A percentile compares a stretch with the other conserved stretches of the same genome.
These are phyloP conservation scores for Epinotia demarniana DNA, from an alignment of 2,888 invertebrate species.

Conservation along the genomic window DNA sequence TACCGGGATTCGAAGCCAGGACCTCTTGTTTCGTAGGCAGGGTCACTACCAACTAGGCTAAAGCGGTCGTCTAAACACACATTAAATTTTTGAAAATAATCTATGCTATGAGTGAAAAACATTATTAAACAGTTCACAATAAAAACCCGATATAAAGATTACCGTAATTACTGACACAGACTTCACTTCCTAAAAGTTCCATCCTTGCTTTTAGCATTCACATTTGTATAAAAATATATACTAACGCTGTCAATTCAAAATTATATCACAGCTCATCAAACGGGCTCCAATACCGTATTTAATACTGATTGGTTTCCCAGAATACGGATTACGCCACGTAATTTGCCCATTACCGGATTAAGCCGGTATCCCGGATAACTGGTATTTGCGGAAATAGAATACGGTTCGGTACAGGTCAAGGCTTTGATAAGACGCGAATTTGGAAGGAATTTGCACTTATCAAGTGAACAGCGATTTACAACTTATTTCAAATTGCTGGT, in stretches of 20 bases:
- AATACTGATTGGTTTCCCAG: conserved; percentile 64
- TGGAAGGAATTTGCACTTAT: too few species aligned
- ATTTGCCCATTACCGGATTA: conserved; percentile 67
- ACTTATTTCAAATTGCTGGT: too few species aligned
- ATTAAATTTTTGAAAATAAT: too few species aligned
- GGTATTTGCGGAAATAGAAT: conserved; percentile 49
- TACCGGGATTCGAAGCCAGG: too few species aligned
- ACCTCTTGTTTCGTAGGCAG: too few species aligned
- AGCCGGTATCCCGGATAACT: conserved; percentile 57
- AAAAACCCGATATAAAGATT: too few species aligned
- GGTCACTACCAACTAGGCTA: too few species aligned
- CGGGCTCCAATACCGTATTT: conserved; percentile 55
- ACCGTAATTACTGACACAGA: neutral
- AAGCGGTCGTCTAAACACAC: too few species aligned
- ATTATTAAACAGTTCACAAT: too few species aligned
- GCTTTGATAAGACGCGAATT: neutral
- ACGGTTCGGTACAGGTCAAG: conserved; percentile 5
- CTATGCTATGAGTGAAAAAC: too few species aligned
- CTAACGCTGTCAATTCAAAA: conserved; percentile 23
- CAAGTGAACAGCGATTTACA: too few species aligned
- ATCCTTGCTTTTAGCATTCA: neutral
- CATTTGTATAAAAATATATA: conserved; percentile 10
- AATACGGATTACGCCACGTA: conserved; percentile 64
- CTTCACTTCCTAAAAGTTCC: neutral
- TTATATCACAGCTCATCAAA: conserved; percentile 4